Evolutionary conservation across 2,113 vertebrate species (phyloP), one percentile per base, ranked within the genome.

Genomic region (Heteronetta atricapilla): DNA sequence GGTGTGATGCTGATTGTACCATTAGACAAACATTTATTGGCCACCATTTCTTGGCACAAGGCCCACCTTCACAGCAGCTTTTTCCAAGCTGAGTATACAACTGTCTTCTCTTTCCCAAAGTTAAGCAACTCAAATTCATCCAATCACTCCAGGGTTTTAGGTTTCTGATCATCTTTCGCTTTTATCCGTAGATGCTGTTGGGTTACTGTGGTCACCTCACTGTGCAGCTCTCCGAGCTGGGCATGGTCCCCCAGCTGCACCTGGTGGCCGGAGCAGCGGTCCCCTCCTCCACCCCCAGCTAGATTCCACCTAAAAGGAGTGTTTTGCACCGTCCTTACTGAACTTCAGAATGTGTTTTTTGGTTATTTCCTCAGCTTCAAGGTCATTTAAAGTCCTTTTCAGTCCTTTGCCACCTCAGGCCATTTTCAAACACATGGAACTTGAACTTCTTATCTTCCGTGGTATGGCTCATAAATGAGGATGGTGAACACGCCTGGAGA

Each of bases 141-240:
- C 56, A 15, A 64, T 40, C 25, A 40, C 21, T 34, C 29, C 25
- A 56, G 19, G 33, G 14, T 13, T 82, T 88, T 53, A 64, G 15
- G 29, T 18, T 69, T 21, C 21, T 74, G 40, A 22, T 28, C 68
- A 14, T n/a, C 23, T 34, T 38, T 34, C 42, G 34, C 0, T 0
- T 40, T 34, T 11, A 60, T 11, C 19, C 80, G 17, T 72, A 29
- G 52, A 55, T 15, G 31, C 17, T 46, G 25, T 56, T 25, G 18
- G 5, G 8, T 40, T 74, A 17, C 23, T 69, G 11, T 14, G 15
- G 8, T 11, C 36, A 5, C 22, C 72, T 31, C 0, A 0, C 8
- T 67, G 44, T 53, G 42, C 36, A 75, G 36, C 53, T 25, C 31
- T 11, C 42, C 20, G 31, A 8, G 20, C 25, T 59, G 59, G 56